Percentiles rank a stretch among this genome's conserved stretches.
Evolutionary conservation across 2,113 vertebrate species (phyloP).

Genomic region (Myocastor coypus): DNA sequence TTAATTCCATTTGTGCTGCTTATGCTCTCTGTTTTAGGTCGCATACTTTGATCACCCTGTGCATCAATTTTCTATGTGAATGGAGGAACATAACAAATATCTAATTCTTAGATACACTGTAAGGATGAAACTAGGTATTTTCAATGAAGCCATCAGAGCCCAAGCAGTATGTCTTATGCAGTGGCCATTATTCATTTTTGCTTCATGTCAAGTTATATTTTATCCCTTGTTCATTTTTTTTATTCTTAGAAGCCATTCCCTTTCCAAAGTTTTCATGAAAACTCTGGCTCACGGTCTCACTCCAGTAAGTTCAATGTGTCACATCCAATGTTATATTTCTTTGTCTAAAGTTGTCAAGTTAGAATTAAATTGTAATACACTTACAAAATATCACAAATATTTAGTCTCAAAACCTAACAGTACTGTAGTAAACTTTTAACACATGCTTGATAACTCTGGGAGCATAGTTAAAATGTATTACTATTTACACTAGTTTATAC

Average conservation of each 20-base stretch:
- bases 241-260: background rate
- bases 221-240: background rate
- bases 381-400: background rate
- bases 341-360: background rate
- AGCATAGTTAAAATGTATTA: background rate
- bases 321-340: background rate
- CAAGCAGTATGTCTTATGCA: background rate
- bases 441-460: background rate
- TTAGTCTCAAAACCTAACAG: background rate
- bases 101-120: background rate
- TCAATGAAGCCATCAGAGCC: background rate
- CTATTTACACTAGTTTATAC: background rate
- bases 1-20: background rate
- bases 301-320: background rate
- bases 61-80: background rate
- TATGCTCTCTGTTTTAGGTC: background rate
- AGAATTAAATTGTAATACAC: background rate
- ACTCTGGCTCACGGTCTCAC: background rate
- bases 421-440: background rate
- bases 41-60: background rate
- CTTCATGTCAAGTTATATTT: background rate
- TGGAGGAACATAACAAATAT: background rate
- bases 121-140: background rate
- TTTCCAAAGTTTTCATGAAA: background rate
- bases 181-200: background rate